Conservation (phyloP, 2,888 invertebrate genomes). For the Hoplodrina blanda region DNA sequence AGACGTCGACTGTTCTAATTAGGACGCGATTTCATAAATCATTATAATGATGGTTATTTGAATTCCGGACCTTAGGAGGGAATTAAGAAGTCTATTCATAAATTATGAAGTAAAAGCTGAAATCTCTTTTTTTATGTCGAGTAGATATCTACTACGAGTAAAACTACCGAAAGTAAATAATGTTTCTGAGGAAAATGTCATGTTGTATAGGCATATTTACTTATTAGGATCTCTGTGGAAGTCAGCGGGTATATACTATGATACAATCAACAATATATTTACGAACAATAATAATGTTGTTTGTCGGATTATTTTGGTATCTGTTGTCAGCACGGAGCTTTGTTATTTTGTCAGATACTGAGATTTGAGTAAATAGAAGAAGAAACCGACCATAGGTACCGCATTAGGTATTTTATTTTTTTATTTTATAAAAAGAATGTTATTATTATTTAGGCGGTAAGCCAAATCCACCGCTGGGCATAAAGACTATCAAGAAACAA, state of each 20-base stretch:
- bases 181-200: conserved; percentile 15
- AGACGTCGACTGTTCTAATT: conserved; percentile 81
- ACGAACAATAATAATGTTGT: conserved; percentile 47
- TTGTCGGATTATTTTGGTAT: conserved; percentile 54
- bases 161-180: conserved; percentile 16
- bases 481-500: neutral
- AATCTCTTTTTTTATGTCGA: neutral
- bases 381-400: neutral
- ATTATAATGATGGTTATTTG: conserved; percentile 77
- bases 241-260: conserved; percentile 21
- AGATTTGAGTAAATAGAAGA: conserved; percentile 24
- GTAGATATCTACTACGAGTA: neutral
- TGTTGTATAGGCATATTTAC: conserved; percentile 39
- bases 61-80: conserved; percentile 64
- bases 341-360: conserved; percentile 38
- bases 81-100: conserved; percentile 55
- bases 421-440: conserved; percentile 20
- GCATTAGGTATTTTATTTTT: conserved; percentile 28
- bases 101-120: conserved; percentile 34
- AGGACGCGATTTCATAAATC: conserved; percentile 79
- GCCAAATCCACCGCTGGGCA: conserved; percentile 7
- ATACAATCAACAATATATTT: conserved; percentile 47
- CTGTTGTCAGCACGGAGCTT: conserved; percentile 31
- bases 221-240: conserved; percentile 15
- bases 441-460: conserved; percentile 24